Percentiles rank a stretch among this genome's conserved stretches.
phyloP scores from a whole-genome alignment of 2,888 invertebrate species.

The Mystacides longicornis region DNA sequence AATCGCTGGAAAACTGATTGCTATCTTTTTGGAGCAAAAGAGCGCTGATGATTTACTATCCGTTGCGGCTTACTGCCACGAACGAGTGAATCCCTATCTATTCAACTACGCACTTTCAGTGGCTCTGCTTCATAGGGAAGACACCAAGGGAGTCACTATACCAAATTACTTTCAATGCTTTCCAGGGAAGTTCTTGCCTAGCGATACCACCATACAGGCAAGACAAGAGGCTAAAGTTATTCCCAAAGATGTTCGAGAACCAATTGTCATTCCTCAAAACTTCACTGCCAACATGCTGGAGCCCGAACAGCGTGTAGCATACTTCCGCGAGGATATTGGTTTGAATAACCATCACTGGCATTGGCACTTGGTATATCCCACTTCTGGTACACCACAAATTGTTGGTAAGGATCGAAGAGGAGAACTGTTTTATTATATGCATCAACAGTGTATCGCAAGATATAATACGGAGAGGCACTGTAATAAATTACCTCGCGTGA shows the following conservation, averaged over 20 bases:
- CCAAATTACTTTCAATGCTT: constrained; percentile 72
- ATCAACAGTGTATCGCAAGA: constrained; percentile 55
- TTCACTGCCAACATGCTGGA: constrained; percentile 68
- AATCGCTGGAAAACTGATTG: constrained; percentile 63
- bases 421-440: constrained; percentile 62
- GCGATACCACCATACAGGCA: constrained; percentile 59
- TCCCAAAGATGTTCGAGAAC: constrained; percentile 54
- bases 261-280: constrained; percentile 62
- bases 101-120: constrained; percentile 56
- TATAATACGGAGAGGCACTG: constrained; percentile 24
- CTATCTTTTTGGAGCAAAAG: constrained; percentile 56
- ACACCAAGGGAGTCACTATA: constrained; percentile 44
- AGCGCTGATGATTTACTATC: constrained; percentile 48
- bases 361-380: constrained; percentile 83
- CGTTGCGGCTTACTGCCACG: constrained; percentile 47
- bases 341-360: constrained; percentile 87
- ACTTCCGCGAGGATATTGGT: constrained; percentile 79
- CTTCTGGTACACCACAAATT: constrained; percentile 42
- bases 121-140: constrained; percentile 49
- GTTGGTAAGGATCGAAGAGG: constrained; percentile 55
- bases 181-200: constrained; percentile 75
- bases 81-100: constrained; percentile 52
- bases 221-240: constrained; percentile 61
- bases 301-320: constrained; percentile 71
- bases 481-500: constrained; percentile 8